Conservation (phyloP, 2,113 vertebrate genomes). For the Gnathonemus echidnorhynchus region DNA sequence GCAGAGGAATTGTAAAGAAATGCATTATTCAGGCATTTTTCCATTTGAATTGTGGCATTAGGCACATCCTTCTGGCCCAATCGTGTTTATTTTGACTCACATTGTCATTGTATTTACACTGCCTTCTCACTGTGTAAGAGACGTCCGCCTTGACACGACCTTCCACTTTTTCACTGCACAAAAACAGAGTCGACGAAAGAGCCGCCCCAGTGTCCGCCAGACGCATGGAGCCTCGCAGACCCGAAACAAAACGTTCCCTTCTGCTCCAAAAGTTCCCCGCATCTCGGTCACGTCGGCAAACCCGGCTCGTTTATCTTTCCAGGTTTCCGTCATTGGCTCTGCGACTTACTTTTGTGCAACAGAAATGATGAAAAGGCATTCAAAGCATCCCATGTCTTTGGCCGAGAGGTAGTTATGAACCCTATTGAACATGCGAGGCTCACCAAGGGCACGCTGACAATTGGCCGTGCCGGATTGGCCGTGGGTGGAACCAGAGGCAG, state of each 20-base stretch:
- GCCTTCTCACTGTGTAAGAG: conserved; percentile 69
- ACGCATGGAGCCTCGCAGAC: conserved; percentile 34
- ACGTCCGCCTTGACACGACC: conserved; percentile 44
- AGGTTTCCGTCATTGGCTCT: not conserved
- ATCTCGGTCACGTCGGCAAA: not conserved
- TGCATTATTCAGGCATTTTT: not conserved
- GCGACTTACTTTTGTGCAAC: conserved; percentile 47
- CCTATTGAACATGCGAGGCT: conserved; percentile 71
- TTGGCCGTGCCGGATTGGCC: conserved; percentile 50
- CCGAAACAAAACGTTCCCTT: conserved; percentile 37
- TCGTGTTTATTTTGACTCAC: conserved; percentile 50
- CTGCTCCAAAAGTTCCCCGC: conserved; percentile 11
- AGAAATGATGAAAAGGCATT: conserved; percentile 68
- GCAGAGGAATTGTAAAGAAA: not conserved
- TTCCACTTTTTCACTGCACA: conserved; percentile 66
- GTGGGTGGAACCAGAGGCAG: conserved; percentile 33
- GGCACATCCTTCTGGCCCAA: not conserved
- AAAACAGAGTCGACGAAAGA: conserved; percentile 53
- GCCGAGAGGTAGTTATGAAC: conserved; percentile 71
- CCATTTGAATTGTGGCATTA: not conserved
- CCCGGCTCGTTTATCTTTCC: not conserved
- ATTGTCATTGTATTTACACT: conserved; percentile 67
- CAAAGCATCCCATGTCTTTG: conserved; percentile 49
- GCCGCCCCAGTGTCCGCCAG: not conserved
- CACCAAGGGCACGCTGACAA: conserved; percentile 41